Evolutionary conservation across 1,140 invertebrate genomes (phyloP), one percentile per base, ranked within the genome.

Genomic region (Drosophila virilis): DNA sequence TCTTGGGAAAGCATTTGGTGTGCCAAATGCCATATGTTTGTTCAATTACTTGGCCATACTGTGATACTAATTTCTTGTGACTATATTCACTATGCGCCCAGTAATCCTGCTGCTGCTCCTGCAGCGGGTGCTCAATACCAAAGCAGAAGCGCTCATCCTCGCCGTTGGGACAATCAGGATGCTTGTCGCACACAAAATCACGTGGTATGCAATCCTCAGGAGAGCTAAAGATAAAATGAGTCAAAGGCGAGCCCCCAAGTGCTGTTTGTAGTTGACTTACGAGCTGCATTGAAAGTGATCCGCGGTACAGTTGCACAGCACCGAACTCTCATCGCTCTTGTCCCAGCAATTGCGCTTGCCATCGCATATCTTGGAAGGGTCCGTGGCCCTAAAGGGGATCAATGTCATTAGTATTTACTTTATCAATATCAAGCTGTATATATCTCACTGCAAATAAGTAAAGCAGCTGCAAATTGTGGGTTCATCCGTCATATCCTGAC

Each of bases 271-370:
- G 7, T 32, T 2, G n/a, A 91, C 88, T 80, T 78, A 94, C 94
- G 75, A 92, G 22, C 57, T 76, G 81, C 95, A 95, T 54, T 90
- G 92, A 48, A 94, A 94, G 42, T 91, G 93, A 7, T 88, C 76
- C 1, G 91, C 90, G 12, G 92, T 94, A 88, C 96, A 96, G 13
- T 93, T 92, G 77, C 96, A 97, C 6, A 93, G 91, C 37, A 92
- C 86, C 0, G 94, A 94, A 65, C 94, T 94, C 92, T 98, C 97
- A 90, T 98, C 97, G 33, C 94, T 95, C 79, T 96, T 95, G 86
- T 98, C 97, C 46, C 93, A 93, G 85, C 97, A 98, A 88, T 98
- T 95, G 28, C 95, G 92, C 6, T 95, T 93, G 8, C 96, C 96
- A 91, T 98, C 96, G 90, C 97, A 98, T 33, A 97, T 92, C 61